Percentiles rank a stretch among this genome's conserved stretches.
These are phyloP conservation scores for Lepus timidus DNA, from an alignment of 2,113 vertebrate genomes.

Conservation along the genomic window DNA sequence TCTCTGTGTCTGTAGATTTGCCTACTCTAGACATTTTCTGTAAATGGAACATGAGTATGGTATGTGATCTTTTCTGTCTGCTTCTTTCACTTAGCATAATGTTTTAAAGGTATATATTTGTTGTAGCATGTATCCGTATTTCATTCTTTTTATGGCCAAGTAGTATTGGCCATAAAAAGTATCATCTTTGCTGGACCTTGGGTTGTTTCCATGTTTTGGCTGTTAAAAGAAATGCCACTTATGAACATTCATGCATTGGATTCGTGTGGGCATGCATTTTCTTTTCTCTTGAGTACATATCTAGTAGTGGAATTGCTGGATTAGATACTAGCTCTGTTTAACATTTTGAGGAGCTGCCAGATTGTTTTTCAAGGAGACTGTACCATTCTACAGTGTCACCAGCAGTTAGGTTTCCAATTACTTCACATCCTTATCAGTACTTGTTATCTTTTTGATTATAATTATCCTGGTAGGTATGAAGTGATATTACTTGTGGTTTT, in stretches of 20 bases:
- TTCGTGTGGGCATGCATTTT: slow-evolving; percentile 41
- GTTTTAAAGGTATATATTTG: slow-evolving; percentile 9
- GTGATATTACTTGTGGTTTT: slow-evolving; percentile 27
- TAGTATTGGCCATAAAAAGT: no score
- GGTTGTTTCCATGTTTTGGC: background rate
- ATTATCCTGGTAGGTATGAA: background rate
- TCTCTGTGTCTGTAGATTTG: no score
- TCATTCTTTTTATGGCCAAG: background rate
- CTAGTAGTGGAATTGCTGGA: background rate
- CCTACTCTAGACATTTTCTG: background rate
- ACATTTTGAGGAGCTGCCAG: slow-evolving; percentile 14
- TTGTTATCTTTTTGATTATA: slow-evolving; percentile 36
- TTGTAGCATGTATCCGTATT: background rate
- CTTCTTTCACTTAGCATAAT: background rate
- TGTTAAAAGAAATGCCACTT: background rate
- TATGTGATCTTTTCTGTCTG: slow-evolving; percentile 8
- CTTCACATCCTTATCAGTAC: background rate
- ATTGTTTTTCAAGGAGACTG: slow-evolving; percentile 5
- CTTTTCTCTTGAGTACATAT: slow-evolving; percentile 22
- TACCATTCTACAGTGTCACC: background rate
- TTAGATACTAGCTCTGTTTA: background rate
- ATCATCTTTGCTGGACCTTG: background rate
- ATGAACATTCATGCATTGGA: background rate
- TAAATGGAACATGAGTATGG: background rate
- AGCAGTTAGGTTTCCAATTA: background rate